These are phyloP conservation scores for Athrips mouffetella DNA, from an alignment of 2,888 invertebrate species.

Conservation along the genomic window DNA sequence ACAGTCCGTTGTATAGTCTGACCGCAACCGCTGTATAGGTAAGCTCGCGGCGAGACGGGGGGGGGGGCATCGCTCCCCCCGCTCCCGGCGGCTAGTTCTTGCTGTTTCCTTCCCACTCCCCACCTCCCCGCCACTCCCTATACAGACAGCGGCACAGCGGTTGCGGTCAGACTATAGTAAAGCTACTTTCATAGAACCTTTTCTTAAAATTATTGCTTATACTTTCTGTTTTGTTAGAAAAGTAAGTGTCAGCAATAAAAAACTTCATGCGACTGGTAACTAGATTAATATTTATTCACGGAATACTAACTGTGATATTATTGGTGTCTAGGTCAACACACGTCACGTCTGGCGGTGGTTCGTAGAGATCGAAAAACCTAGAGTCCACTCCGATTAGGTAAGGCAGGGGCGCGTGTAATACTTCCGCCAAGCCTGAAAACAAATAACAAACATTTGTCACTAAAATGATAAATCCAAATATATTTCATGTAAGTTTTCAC, in stretches of 20 bases:
- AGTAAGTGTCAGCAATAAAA: not conserved
- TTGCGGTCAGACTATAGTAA: too few species aligned
- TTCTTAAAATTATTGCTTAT: not conserved
- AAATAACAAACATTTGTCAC: not conserved
- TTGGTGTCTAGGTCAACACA: constrained; percentile 99
- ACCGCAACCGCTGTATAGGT: too few species aligned
- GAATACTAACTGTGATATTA: constrained; percentile 86
- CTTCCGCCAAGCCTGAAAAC: constrained; percentile 90
- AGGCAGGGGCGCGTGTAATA: constrained; percentile 97
- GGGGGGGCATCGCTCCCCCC: too few species aligned
- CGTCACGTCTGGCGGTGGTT: constrained; percentile 97
- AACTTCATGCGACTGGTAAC: not conserved
- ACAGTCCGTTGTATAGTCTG: too few species aligned
- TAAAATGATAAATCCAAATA: not conserved
- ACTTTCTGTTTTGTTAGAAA: too few species aligned
- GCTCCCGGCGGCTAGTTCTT: too few species aligned
- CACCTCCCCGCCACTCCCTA: too few species aligned
- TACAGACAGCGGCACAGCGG: too few species aligned
- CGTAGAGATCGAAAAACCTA: constrained; percentile 97
- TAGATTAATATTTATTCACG: not conserved
- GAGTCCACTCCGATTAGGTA: constrained; percentile 98
- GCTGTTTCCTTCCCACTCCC: too few species aligned
- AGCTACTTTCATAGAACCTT: too few species aligned
- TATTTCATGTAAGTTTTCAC: not conserved
- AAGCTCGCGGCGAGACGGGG: too few species aligned